Base-by-base conservation (phyloP, 53 echinoderm and acorn worm species). In the Apostichopus leukothele region DNA sequence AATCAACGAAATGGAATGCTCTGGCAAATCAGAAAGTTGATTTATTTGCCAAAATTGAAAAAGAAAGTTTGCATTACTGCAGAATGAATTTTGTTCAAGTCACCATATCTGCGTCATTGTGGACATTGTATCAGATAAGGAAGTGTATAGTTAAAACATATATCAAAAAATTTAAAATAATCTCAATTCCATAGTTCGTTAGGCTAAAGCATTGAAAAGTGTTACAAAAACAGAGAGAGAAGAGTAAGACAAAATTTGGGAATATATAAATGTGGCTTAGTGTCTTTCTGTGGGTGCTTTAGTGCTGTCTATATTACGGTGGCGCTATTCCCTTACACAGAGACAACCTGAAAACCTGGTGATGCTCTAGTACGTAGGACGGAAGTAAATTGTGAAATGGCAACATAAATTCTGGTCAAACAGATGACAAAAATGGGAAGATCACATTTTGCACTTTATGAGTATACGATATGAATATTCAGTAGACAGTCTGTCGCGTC, bases 51-150 rank as follows among this genome's bases (percentile, higher is more conserved):
- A 57, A 57, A 9, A 9, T 57, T 57, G 8, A 71, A 71, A 16
- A n/a, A 71, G 18, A 19, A 71, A 13, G 18, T 71, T 71, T 13
- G 71, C 71, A 18, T n/a, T 39, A 39, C 39, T 39, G 39, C 39
- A 39, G 39, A 39, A 39, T 39, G 39, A 5, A 19, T 71, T 71
- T 71, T 71, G 71, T 71, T 14, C 13, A 14, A 71, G 71, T 85
- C 67, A 50, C 85, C 85, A 85, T 85, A 85, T 85, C 85, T 67
- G 85, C 60, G 85, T 85, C 67, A 85, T 85, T 85, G 85, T 67
- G 67, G 61, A 39, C 85, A 85, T 66, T 85, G 85, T 26, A 5
- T 85, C 85, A 85, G 85, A 85, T 10, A 26, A 51, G 63, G 50
- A 85, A 55, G n/a, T 22, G 59, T 55, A 11, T 26, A 50, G 39